Base-by-base conservation (phyloP, 2,797 vertebrate species). In the Pyrocephalus nanus region DNA sequence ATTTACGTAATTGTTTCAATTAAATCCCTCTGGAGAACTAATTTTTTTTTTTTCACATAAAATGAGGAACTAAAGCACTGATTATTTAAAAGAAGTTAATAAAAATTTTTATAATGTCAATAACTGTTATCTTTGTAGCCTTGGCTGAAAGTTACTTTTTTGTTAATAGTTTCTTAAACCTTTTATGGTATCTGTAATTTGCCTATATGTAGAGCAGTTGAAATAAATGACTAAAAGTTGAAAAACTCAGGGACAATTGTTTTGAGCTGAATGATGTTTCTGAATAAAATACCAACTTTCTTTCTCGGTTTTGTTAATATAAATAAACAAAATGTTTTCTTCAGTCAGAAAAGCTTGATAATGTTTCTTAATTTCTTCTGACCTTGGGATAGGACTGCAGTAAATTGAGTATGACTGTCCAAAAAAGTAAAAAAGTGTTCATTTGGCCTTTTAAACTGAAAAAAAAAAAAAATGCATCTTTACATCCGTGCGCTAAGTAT, bases 381-480 rank as follows among this genome's bases (percentile, higher is more conserved):
- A 22, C 10, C 15, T 17, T 43, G 26, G 45, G 4, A 11, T 27
- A 85, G 10, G 13, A 69, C 27, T 69, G 8, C 32, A 84, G 4
- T 54, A 71, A 89, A 67, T 50, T 25, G 26, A 38, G 5, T 75
- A 48, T 26, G 27, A n/a, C 13, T 60, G 8, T 3, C 69, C 22
- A 74, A 19, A 15, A 88, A 73, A 58, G 11, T 27, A 71, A 42
- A 60, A 15, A 51, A 61, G 1, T 25, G 2, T 27, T 50, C 2
- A 36, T 66, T 81, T 58, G 7, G 9, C 6, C 1, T 36, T 76
- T 57, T 51, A 27, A 70, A 43, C 1, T 29, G 8, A 48, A 64
- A 75, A 73, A 45, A n/a, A 40, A 2, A 2, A 45, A n/a, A 40
- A 2, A 2, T 1, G 0, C 8, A 32, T 3, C 18, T 79, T 76